Evolutionary conservation across 1,140 invertebrate genomes (phyloP).

Genomic region (Teleogryllus occipitalis): DNA sequence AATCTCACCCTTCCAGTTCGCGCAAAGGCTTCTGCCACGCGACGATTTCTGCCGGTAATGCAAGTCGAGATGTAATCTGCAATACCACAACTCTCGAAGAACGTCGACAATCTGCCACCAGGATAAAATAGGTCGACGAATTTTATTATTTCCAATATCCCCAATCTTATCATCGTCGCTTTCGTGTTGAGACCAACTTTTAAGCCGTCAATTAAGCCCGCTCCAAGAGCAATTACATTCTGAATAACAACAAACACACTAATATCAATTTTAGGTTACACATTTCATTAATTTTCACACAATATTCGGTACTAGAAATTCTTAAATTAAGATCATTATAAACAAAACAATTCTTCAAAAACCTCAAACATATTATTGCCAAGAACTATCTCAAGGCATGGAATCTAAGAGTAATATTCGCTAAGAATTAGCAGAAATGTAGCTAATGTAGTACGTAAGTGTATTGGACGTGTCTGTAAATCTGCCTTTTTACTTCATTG

Average conservation of each 20-base stretch:
- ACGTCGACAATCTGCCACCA: conserved; percentile 78
- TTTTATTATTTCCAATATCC: conserved; percentile 97
- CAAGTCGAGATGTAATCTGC: conserved; percentile 99
- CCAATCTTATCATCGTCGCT: conserved; percentile 93
- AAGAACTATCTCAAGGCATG: too few relatives aligned
- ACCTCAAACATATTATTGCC: too few relatives aligned
- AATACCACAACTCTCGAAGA: conserved; percentile 98
- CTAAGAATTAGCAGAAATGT: too few relatives aligned
- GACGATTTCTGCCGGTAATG: conserved; percentile 93
- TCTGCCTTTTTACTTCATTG: too few relatives aligned
- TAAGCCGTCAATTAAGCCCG: conserved; percentile 94
- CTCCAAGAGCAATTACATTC: conserved; percentile 98
- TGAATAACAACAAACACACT: conserved; percentile 32
- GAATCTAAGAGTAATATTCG: too few relatives aligned
- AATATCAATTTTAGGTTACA: too few relatives aligned
- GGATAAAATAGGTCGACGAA: conserved; percentile 86
- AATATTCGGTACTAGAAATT: too few relatives aligned
- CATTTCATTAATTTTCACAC: too few relatives aligned
- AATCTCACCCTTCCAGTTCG: conserved; percentile 70
- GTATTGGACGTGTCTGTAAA: too few relatives aligned
- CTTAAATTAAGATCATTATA: too few relatives aligned
- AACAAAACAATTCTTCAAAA: too few relatives aligned
- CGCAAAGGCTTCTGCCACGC: conserved; percentile 93
- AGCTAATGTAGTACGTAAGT: too few relatives aligned
- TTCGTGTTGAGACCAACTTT: conserved; percentile 96